Evolutionary conservation across 2,888 invertebrate species (phyloP).

Genomic region (Mylabris sibirica): DNA sequence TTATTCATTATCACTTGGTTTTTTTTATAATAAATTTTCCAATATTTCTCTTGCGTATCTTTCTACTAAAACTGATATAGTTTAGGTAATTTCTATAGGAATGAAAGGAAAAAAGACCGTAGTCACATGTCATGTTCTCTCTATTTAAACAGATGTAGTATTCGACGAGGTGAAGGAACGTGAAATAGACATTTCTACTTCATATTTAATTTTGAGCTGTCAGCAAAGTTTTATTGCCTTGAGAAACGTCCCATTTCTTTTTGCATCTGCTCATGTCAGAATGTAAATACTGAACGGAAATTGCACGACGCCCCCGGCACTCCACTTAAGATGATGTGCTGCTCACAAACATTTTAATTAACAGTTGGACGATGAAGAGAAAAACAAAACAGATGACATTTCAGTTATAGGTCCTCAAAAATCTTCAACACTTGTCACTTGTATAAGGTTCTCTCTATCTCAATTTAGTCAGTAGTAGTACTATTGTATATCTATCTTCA

Average conservation of each 20-base stretch:
- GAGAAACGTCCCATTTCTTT: constrained; percentile 53
- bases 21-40: not conserved
- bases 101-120: constrained; percentile 21
- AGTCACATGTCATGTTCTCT: constrained; percentile 27
- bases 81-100: constrained; percentile 21
- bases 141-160: constrained; percentile 30
- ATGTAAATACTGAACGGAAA: constrained; percentile 49
- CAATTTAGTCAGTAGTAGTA: not conserved
- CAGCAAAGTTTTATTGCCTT: constrained; percentile 56
- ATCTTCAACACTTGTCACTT: not conserved
- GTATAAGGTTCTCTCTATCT: not conserved
- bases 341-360: constrained; percentile 38
- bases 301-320: constrained; percentile 48
- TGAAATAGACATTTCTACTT: constrained; percentile 51
- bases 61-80: not conserved
- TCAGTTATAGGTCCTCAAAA: not conserved
- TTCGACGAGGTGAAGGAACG: constrained; percentile 36
- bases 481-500: too few species aligned
- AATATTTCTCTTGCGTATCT: not conserved
- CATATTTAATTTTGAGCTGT: constrained; percentile 56
- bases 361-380: constrained; percentile 21
- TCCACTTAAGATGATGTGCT: constrained; percentile 37
- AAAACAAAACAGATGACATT: constrained; percentile 18
- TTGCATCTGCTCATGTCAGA: constrained; percentile 54
- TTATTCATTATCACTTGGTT: constrained; percentile 22